Base-by-base conservation (phyloP, 2,888 invertebrate genomes). In the Oligia strigilis region DNA sequence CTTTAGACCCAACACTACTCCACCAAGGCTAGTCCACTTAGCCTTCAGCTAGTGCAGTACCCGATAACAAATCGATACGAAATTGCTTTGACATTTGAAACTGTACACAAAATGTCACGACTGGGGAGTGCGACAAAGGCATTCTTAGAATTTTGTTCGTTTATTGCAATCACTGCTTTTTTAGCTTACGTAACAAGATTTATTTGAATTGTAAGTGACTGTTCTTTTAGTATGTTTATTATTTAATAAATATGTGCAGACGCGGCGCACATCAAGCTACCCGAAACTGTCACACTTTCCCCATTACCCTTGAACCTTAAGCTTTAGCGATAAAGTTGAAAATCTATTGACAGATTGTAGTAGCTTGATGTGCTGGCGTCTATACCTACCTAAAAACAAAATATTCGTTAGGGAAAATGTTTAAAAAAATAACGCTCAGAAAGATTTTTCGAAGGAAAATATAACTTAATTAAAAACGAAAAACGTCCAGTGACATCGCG, bases 81-180 rank as follows among this genome's bases (percentile, higher is more conserved):
- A 89, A 88, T 88, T 88, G 74, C 83, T 88, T 78, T 89, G 88
- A 89, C 88, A 88, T 88, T 88, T 88, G 79, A 69, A 62, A 75
- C 71, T 78, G 78, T 74, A 65, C 70, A 85, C 81, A 81, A 88
- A 88, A 88, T 88, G 89, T 88, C 88, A 88, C 78, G 89, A 81
- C 78, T 60, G 8, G 23, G 40, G 1, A 29, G n/a, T 49, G 87
- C 71, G 89, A 89, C 85, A 85, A 4, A 66, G 66, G 65, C 77
- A 65, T 89, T 89, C 89, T 83, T 80, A 14, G 80, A 85, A 89
- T 83, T 69, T 62, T 79, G 80, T 76, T 77, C 60, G 74, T 77
- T 81, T 43, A n/a, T 73, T 75, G 58, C 84, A 87, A 80, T 84
- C 77, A 72, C n/a, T 60, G 75, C 17, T 43, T 65, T 36, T 65